phyloP scores from a whole-genome alignment of 2,888 invertebrate genomes.

The Drosophila histrio region DNA sequence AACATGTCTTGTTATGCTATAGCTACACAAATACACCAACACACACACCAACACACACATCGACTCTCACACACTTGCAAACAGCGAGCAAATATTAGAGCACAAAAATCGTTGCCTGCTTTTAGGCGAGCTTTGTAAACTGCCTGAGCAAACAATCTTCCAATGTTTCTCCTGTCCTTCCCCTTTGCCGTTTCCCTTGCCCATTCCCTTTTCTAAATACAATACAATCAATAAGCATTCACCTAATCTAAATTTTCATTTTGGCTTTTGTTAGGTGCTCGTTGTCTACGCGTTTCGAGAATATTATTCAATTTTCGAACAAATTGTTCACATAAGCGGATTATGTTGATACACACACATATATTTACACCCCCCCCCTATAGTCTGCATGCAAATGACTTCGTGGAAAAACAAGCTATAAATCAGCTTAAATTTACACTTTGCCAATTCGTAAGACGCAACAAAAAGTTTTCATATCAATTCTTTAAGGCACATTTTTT shows the following conservation, averaged over 20 bases:
- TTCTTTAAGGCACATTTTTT: neutral
- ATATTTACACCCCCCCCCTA: neutral
- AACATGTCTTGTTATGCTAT: slow-evolving; percentile 33
- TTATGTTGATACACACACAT: slow-evolving; percentile 46
- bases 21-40: slow-evolving; percentile 14
- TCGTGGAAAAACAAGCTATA: slow-evolving; percentile 49
- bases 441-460: slow-evolving; percentile 18
- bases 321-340: slow-evolving; percentile 67
- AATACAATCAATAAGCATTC: slow-evolving; percentile 44
- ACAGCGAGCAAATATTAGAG: slow-evolving; percentile 11
- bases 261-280: slow-evolving; percentile 30
- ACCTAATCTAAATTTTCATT: slow-evolving; percentile 54
- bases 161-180: neutral
- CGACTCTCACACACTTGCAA: neutral
- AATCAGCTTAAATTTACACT: slow-evolving; percentile 64
- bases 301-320: slow-evolving; percentile 73
- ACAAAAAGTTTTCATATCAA: slow-evolving; percentile 18
- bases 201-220: neutral
- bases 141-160: neutral
- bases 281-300: slow-evolving; percentile 35
- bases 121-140: slow-evolving; percentile 38
- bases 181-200: neutral
- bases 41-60: neutral
- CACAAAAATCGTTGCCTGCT: slow-evolving; percentile 49
- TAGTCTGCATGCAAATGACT: slow-evolving; percentile 13